These are phyloP conservation scores for Pluvianellus socialis DNA, from an alignment of 2,113 vertebrate species.

Conservation along the genomic window DNA sequence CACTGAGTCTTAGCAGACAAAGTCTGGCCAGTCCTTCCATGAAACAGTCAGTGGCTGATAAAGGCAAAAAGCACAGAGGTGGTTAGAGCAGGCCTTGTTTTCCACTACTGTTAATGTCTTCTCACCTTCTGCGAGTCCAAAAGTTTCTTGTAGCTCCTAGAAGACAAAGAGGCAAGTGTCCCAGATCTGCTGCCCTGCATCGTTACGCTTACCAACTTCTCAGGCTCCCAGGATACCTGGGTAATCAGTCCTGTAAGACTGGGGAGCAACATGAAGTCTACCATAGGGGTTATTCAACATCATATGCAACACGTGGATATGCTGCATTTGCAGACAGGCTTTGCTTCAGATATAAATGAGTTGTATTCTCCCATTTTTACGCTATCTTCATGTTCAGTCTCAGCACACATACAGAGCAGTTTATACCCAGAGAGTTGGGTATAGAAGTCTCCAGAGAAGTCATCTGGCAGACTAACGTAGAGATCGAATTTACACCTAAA, in stretches of 20 bases:
- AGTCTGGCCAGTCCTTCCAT: not conserved
- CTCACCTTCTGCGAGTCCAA: not conserved
- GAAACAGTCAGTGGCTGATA: not conserved
- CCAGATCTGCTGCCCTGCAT: not conserved
- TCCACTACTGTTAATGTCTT: not conserved
- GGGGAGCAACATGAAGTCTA: not conserved
- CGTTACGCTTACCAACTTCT: not conserved
- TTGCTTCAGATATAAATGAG: not conserved
- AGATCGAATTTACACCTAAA: not conserved
- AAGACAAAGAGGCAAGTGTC: not conserved
- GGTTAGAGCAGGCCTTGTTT: not conserved
- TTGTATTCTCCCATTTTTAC: not conserved
- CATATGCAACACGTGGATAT: rapidly evolving
- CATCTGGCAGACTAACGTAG: not conserved
- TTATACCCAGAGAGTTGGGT: not conserved
- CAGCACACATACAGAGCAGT: not conserved
- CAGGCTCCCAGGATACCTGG: not conserved
- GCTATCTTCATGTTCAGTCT: not conserved
- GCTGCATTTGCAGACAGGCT: not conserved
- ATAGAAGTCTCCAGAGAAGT: not conserved
- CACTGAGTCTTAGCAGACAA: not conserved
- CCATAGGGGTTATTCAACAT: not conserved
- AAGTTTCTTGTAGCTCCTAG: not conserved
- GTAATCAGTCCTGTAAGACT: not conserved
- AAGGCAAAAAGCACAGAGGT: not conserved